A percentile compares a stretch with the other conserved stretches of the same genome.
These are phyloP conservation scores for Hypocryptadius cinnamomeus DNA, from an alignment of 2,113 vertebrate genomes.

Conservation along the genomic window DNA sequence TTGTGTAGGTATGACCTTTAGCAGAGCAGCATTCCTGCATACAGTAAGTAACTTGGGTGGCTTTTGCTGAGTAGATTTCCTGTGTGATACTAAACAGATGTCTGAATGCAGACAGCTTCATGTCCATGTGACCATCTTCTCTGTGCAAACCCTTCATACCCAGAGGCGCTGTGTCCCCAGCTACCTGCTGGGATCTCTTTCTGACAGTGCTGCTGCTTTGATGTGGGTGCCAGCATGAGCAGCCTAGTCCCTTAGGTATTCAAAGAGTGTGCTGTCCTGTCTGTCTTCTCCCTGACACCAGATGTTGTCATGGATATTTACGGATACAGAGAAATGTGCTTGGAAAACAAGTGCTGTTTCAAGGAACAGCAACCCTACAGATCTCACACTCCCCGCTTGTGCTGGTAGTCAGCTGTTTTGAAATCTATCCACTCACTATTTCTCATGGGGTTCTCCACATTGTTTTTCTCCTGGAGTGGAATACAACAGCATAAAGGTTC, in stretches of 20 bases:
- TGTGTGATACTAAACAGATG: neutral
- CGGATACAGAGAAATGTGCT: neutral
- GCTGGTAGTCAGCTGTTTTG: neutral
- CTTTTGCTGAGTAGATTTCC: neutral
- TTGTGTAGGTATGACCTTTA: neutral
- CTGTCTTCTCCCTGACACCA: neutral
- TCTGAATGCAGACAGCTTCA: neutral
- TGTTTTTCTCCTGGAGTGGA: neutral
- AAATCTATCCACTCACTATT: neutral
- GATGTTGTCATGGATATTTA: slow-evolving; percentile 10
- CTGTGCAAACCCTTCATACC: neutral
- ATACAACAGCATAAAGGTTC: neutral
- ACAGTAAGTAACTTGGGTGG: neutral
- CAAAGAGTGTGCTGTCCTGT: neutral
- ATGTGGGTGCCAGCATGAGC: neutral
- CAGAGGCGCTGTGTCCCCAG: neutral
- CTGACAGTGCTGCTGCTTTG: neutral
- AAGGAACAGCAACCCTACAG: neutral
- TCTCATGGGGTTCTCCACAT: neutral
- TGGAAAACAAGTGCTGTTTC: neutral
- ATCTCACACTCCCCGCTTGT: neutral
- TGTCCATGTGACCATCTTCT: neutral
- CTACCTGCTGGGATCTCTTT: neutral
- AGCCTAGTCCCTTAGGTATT: neutral
- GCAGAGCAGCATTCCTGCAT: neutral